These are phyloP conservation scores for Eutrigla gurnardus DNA, from an alignment of 2,797 vertebrate species.

Conservation along the genomic window DNA sequence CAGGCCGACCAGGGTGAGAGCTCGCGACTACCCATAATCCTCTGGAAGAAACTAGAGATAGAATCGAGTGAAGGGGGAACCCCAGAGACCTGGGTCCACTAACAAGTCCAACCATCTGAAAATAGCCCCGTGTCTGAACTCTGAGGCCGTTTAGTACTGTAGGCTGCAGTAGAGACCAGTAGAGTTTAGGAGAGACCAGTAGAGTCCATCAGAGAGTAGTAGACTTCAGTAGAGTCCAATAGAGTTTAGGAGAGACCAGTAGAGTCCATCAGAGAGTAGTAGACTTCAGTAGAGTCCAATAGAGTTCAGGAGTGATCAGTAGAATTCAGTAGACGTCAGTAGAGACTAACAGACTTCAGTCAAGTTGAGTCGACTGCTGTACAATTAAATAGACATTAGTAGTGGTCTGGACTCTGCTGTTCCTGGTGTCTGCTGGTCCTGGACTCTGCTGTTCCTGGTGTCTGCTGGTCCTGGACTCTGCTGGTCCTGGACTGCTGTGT, in stretches of 20 bases:
- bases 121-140: background rate
- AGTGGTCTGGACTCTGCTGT: background rate
- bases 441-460: background rate
- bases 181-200: background rate
- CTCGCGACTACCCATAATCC: background rate
- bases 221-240: background rate
- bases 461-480: background rate
- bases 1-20: constrained; percentile 91
- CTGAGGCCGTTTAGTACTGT: background rate
- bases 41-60: background rate
- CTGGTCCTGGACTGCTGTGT: background rate
- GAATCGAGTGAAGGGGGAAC: no score
- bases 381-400: no score
- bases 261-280: no score
- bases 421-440: background rate
- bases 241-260: no score
- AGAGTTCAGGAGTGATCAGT: background rate
- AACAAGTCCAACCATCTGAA: no score
- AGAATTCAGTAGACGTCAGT: background rate
- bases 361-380: background rate
- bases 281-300: background rate
- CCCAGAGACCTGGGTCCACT: no score
- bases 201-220: background rate
- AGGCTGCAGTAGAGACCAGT: no score
- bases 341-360: background rate